phyloP scores from a whole-genome alignment of 1,140 invertebrate genomes.

The Pseudomyrmex concolor region DNA sequence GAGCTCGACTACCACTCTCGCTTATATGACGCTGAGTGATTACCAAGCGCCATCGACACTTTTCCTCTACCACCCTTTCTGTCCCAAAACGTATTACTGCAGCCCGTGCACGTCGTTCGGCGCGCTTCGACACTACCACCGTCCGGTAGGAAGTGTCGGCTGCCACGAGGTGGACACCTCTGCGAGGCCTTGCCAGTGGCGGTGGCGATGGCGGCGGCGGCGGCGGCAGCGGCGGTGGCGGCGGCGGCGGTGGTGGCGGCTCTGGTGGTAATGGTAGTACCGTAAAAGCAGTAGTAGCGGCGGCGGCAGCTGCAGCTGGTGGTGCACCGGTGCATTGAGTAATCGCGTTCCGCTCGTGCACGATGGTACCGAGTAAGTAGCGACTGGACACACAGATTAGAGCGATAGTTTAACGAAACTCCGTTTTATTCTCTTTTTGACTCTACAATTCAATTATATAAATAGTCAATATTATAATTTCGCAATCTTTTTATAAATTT shows the following conservation, averaged over 20 bases:
- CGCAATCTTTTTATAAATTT: background rate
- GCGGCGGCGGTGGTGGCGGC: conserved; percentile 12
- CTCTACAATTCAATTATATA: background rate
- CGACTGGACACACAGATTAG: background rate
- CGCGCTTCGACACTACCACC: conserved; percentile 72
- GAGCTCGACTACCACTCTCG: conserved; percentile 30
- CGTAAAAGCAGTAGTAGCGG: conserved; percentile 59
- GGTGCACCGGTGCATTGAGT: conserved; percentile 70
- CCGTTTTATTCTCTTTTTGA: background rate
- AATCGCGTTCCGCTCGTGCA: conserved; percentile 62
- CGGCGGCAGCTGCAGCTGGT: conserved; percentile 68
- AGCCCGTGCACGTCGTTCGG: conserved; percentile 58
- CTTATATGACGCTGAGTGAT: conserved; percentile 17
- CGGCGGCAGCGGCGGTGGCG: conserved; percentile 17
- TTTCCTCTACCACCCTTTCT: conserved; percentile 42
- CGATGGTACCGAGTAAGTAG: conserved; percentile 27
- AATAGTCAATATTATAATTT: background rate
- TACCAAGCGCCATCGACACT: conserved; percentile 50
- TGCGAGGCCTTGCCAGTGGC: conserved; percentile 67
- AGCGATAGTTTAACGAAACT: background rate
- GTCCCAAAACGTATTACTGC: conserved; percentile 49
- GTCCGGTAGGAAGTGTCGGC: conserved; percentile 72
- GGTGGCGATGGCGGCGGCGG: conserved; percentile 43
- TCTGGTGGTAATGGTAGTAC: conserved; percentile 50
- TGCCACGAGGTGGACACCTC: conserved; percentile 73